Evolutionary conservation across 2,888 invertebrate species (phyloP).

Genomic region (Leptopilina syphax): DNA sequence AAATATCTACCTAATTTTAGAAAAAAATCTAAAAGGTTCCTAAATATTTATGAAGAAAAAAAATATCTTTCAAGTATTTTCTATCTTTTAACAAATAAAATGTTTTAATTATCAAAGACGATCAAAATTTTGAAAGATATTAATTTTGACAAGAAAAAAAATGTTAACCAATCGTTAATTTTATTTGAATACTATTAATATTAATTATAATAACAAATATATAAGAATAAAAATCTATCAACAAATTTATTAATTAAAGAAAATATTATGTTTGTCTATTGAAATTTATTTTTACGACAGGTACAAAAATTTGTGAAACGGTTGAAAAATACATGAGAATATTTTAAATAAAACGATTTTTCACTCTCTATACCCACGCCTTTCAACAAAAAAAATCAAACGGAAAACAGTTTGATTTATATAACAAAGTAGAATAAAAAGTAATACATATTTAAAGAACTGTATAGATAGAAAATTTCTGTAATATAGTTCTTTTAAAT

Average conservation of each 20-base stretch:
- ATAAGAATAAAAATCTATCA: neutral
- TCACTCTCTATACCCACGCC: neutral
- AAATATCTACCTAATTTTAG: too few relatives aligned
- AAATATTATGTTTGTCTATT: conserved; percentile 55
- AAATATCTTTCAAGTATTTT: too few relatives aligned
- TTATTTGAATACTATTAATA: too few relatives aligned
- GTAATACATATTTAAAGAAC: neutral
- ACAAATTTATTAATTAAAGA: neutral
- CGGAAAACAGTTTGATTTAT: neutral
- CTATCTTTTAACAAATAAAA: too few relatives aligned
- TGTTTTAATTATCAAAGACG: too few relatives aligned
- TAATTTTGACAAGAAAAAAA: too few relatives aligned
- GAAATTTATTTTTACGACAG: conserved; percentile 59
- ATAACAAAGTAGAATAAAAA: too few relatives aligned
- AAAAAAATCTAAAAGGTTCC: too few relatives aligned
- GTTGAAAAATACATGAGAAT: conserved; percentile 26
- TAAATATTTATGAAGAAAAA: too few relatives aligned
- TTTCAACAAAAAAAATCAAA: neutral
- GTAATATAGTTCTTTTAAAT: neutral
- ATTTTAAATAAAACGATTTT: conserved; percentile 24
- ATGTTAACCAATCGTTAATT: too few relatives aligned
- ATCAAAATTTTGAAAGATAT: too few relatives aligned
- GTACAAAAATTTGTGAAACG: conserved; percentile 13
- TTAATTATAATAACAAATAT: neutral
- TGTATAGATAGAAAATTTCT: conserved; percentile 1